A percentile compares a stretch with the other conserved stretches of the same genome.
These are phyloP conservation scores for Hyperopisus bebe DNA, from an alignment of 2,113 vertebrate species.

Conservation along the genomic window DNA sequence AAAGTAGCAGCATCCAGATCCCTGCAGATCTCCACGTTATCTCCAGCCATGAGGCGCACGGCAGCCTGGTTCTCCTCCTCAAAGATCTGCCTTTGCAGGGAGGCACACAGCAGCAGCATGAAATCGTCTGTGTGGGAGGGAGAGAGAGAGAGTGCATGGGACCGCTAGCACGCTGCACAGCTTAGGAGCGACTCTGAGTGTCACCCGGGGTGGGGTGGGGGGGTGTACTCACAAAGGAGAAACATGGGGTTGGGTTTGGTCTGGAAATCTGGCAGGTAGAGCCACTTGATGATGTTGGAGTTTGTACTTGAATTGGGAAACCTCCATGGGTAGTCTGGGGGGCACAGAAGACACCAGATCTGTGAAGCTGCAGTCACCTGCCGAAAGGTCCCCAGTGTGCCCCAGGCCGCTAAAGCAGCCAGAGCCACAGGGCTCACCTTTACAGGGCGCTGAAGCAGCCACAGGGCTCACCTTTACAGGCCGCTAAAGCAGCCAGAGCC, in stretches of 20 bases:
- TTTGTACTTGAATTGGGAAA: conserved; percentile 71
- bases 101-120: conserved; percentile 89
- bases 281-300: conserved; percentile 93
- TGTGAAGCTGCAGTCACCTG: not conserved
- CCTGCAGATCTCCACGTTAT: conserved; percentile 98
- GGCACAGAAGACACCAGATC: not conserved
- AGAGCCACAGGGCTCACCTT: conserved; percentile 58
- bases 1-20: conserved; percentile 90
- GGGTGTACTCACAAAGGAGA: conserved; percentile 79
- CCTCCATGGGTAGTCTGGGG: conserved; percentile 92
- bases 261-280: conserved; percentile 90
- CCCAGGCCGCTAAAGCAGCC: not conserved
- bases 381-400: not conserved
- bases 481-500: not conserved
- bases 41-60: conserved; percentile 83
- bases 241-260: conserved; percentile 78
- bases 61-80: conserved; percentile 92
- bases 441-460: conserved; percentile 63
- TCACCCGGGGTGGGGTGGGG: not conserved
- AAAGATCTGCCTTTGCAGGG: conserved; percentile 88
- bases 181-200: not conserved
- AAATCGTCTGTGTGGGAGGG: conserved; percentile 74
- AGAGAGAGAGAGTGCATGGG: not conserved
- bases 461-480: conserved; percentile 67
- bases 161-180: not conserved